A percentile compares a stretch with the other conserved stretches of the same genome.
These are phyloP conservation scores for Stramonita haemastoma DNA, from an alignment of 2,888 invertebrate genomes.

Conservation along the genomic window DNA sequence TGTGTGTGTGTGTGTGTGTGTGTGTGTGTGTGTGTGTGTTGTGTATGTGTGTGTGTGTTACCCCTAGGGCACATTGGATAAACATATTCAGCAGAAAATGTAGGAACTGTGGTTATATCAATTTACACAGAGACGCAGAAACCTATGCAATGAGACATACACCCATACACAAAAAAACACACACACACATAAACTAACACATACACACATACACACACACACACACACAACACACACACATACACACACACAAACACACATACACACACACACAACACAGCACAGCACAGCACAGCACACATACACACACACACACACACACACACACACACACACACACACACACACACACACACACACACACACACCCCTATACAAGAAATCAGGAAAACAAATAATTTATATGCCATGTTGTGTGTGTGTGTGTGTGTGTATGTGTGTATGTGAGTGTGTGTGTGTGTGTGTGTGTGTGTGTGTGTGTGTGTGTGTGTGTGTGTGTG, in stretches of 20 bases:
- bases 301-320: background rate
- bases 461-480: background rate
- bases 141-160: background rate
- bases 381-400: background rate
- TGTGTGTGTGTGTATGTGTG: background rate
- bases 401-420: background rate
- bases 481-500: slow-evolving; percentile 16
- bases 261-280: too few species aligned
- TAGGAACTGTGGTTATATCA: too few species aligned
- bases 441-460: background rate
- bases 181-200: background rate
- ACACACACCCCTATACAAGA: background rate
- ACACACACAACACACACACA: too few species aligned
- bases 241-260: too few species aligned
- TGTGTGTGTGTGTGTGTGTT: too few species aligned
- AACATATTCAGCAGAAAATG: too few species aligned
- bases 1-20: too few species aligned
- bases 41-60: too few species aligned
- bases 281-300: too few species aligned
- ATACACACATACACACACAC: background rate
- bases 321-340: slow-evolving; percentile 6
- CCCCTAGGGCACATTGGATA: too few species aligned
- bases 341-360: slow-evolving; percentile 1
- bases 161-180: too few species aligned
- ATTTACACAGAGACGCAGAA: background rate